These are phyloP conservation scores for Pangasianodon hypophthalmus DNA, from an alignment of 2,113 vertebrate species.

Conservation along the genomic window DNA sequence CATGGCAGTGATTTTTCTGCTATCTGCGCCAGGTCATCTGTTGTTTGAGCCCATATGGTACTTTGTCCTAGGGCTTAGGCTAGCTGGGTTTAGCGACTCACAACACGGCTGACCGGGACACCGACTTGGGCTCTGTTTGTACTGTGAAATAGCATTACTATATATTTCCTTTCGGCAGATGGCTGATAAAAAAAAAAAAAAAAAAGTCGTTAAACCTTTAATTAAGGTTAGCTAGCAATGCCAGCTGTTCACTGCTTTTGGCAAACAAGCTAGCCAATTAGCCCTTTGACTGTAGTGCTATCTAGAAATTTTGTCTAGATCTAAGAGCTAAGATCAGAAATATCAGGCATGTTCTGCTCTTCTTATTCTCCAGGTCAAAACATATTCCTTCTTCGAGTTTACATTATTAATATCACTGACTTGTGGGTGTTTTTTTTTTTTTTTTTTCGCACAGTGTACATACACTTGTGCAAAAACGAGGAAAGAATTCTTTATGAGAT, in stretches of 20 bases:
- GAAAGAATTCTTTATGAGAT: constrained; percentile 14
- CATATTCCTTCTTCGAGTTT: not conserved
- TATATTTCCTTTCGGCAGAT: constrained; percentile 6
- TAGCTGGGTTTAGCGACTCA: constrained; percentile 19
- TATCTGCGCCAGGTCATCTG: constrained; percentile 23
- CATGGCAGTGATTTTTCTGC: constrained; percentile 11
- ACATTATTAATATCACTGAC: constrained; percentile 9
- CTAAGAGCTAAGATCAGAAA: not conserved
- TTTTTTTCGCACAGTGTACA: not conserved
- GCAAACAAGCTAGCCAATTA: constrained; percentile 17
- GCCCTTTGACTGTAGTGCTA: not conserved
- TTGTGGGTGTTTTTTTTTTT: not conserved
- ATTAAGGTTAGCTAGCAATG: constrained; percentile 28
- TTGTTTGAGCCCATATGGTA: constrained; percentile 31
- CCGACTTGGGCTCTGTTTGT: not conserved
- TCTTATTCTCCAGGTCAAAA: not conserved
- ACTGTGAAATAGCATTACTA: not conserved
- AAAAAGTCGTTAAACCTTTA: constrained; percentile 12
- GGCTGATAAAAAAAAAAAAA: not conserved
- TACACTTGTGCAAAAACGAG: not conserved
- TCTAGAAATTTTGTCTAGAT: not conserved
- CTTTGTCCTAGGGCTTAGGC: not conserved
- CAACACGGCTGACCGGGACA: constrained; percentile 4
- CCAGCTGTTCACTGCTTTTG: constrained; percentile 26
- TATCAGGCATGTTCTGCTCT: not conserved